Evolutionary conservation across 2,888 invertebrate species (phyloP), one percentile per base, ranked within the genome.

Genomic region (Ichneumoninae sp.): DNA sequence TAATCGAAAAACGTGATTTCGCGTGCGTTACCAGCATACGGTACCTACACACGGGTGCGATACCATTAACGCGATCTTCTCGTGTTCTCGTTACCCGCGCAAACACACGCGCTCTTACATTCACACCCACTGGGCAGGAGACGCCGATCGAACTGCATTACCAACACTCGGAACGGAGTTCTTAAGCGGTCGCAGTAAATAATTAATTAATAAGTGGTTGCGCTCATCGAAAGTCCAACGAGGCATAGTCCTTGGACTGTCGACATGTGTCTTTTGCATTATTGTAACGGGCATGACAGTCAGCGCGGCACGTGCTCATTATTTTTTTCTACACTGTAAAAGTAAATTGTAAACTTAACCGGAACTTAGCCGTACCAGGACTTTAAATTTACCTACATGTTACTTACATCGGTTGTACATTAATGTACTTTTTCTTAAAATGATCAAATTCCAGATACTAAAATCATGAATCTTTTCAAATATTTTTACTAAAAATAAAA

Each of bases 1-100:
- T 88, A 88, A 89, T 71, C 52, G 70, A 80, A 69, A 85, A 86
- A 85, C 89, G 87, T 89, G 89, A 86, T 86, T 86, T 86, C 57
- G 66, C 79, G 47, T 68, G 33, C 40, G 30, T 68, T 19, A 22
- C 7, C 19, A 36, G 4, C 54, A 30, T 36, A 19, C 1, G 16
- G 33, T 62, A 26, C 7, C 71, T 47, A 44, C 33, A 62, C 26
- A 69, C 26, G 13, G 5, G 44, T 40, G 44, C 16, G 44, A 22
- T 40, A 19, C 50, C 44, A 44, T 68, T 19, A 68, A 52, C 33
- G 19, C 66, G 33, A 81, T 81, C 36, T 69, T 50, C 54, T 70
- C 62, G 75, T 75, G 16, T 81, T 62, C 54, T 44, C 26, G 30
- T n/a, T 10, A 52, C 16, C 30, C 3, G 36, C 44, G 36, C 62